Conservation (phyloP, 2,113 vertebrate genomes). For the Nycticebus coucang region DNA sequence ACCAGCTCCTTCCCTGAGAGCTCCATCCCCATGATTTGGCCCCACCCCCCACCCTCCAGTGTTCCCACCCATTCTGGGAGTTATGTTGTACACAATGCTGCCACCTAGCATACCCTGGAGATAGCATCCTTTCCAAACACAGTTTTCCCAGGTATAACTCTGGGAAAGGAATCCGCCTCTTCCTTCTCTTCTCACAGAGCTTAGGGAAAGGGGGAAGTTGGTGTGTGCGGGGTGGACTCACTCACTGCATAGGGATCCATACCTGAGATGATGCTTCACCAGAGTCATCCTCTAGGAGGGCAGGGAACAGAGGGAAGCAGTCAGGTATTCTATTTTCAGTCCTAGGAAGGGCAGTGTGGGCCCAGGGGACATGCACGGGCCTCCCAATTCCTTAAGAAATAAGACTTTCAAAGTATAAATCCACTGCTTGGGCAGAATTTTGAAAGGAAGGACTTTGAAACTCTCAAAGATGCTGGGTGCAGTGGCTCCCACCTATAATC, state of each 20-base stretch:
- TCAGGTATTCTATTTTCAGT: not conserved
- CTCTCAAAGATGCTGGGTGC: no score
- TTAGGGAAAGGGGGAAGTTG: not conserved
- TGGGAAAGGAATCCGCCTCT: not conserved
- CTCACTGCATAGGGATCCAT: not conserved
- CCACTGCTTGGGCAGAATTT: not conserved
- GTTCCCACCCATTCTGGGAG: not conserved
- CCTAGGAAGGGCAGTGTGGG: not conserved
- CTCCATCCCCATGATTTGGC: not conserved
- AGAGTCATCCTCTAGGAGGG: conserved; percentile 84
- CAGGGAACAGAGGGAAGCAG: conserved; percentile 64
- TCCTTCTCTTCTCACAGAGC: not conserved
- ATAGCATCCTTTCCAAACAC: not conserved
- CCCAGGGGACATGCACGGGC: not conserved
- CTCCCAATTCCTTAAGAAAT: not conserved
- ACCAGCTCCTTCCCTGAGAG: not conserved
- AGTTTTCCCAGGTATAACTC: not conserved
- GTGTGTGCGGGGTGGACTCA: not conserved
- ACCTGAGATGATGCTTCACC: conserved; percentile 88
- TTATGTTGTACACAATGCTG: not conserved
- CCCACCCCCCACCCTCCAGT: fast-evolving
- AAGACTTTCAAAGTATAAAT: not conserved
- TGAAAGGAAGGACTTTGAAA: not conserved
- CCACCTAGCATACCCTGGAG: not conserved
- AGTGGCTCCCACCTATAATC: no score